phyloP scores from a whole-genome alignment of 1,140 invertebrate species.

The Tetraneura akinire region DNA sequence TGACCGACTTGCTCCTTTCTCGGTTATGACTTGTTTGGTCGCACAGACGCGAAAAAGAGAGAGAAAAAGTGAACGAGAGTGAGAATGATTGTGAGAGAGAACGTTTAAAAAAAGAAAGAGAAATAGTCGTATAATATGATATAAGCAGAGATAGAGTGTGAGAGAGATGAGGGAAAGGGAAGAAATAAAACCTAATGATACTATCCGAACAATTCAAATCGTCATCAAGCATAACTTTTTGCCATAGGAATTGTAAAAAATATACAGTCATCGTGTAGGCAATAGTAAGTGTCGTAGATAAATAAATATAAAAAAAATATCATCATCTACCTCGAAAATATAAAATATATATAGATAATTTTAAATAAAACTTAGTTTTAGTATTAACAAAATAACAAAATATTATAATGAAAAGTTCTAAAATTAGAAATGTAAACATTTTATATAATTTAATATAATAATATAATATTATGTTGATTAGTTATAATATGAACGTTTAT shows the following conservation, averaged over 20 bases:
- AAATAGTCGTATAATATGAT: too few species aligned
- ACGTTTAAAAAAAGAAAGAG: not conserved
- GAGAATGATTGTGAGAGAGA: not conserved
- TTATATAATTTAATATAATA: too few species aligned
- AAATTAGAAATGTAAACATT: too few species aligned
- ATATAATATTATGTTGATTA: too few species aligned
- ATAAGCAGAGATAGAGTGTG: not conserved
- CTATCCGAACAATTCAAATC: constrained; percentile 30
- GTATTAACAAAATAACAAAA: too few species aligned
- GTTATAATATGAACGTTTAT: too few species aligned
- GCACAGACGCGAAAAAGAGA: not conserved
- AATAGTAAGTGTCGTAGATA: not conserved
- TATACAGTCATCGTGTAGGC: not conserved
- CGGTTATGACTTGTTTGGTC: constrained; percentile 45
- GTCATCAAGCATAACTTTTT: not conserved
- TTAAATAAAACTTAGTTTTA: too few species aligned
- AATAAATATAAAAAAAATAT: too few species aligned
- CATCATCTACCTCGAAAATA: not conserved
- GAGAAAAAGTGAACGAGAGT: not conserved
- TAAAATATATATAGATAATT: too few species aligned
- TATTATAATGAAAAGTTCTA: too few species aligned
- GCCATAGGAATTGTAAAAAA: not conserved
- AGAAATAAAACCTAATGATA: constrained; percentile 16
- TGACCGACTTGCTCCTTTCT: constrained; percentile 51
- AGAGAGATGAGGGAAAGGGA: constrained; percentile 1